Base-by-base conservation (phyloP, 2,113 vertebrate species). In the Manacus vitellinus region DNA sequence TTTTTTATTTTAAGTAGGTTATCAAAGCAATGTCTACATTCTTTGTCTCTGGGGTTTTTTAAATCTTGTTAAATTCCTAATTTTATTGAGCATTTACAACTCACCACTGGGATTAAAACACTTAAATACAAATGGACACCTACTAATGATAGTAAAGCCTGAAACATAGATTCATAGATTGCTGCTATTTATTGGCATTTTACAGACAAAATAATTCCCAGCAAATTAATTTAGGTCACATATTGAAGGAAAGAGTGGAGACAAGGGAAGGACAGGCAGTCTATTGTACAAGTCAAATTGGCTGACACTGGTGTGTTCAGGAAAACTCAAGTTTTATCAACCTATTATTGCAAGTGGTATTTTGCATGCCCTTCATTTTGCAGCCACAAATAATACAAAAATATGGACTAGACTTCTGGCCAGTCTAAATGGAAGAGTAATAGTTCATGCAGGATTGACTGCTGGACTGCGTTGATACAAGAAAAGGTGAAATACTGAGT, bases 21-120 rank as follows among this genome's bases (percentile, higher is more conserved):
- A n/a, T 52, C 7, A 28, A 44, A 54, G 8, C 2, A 72, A 85
- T 51, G 0, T 52, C 9, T 79, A 7, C 61, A 61, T 19, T 10
- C 6, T 46, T 82, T 54, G 0, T 35, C 54, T 33, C 3, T 68
- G 18, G 41, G 18, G 24, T 0, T 4, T 10, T 39, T 37, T 8
- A 5, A 24, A 37, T 30, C 5, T 71, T 62, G 5, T 63, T 84
- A 37, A 33, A 37, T 59, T 67, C 24, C 7, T 52, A 11, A 12
- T 74, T 78, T 86, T 75, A 41, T 51, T 44, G 35, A 61, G 30
- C 7, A 14, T 39, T 43, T 86, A 18, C 14, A 67, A 20, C 21
- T 71, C 25, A 27, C 24, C 16, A 10, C 13, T 78, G 58, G 43
- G 3, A 16, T 73, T 70, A 74, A 86, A 77, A 83, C 8, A 44